Percentiles rank a stretch among this genome's conserved stretches.
phyloP scores from a whole-genome alignment of 2,113 vertebrate species.

The Calidris pygmaea region DNA sequence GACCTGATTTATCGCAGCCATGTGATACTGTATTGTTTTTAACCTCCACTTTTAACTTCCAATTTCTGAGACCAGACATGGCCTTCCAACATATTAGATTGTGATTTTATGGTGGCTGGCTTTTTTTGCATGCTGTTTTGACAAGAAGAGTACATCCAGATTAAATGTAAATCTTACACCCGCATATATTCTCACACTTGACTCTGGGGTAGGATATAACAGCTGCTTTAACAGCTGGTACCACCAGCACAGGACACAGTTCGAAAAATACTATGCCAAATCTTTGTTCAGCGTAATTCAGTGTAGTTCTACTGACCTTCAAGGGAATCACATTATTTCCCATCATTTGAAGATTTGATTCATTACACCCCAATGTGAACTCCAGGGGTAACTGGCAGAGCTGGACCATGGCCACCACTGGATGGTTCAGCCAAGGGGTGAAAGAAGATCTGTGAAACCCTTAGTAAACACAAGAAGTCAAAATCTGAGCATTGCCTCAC shows the following conservation, averaged over 20 bases:
- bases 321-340: background rate
- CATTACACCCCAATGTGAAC: background rate
- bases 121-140: background rate
- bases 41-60: background rate
- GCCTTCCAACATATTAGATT: background rate
- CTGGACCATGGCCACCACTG: rapidly evolving
- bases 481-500: background rate
- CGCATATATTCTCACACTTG: background rate
- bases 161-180: background rate
- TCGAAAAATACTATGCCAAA: background rate
- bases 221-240: background rate
- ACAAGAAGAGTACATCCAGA: background rate
- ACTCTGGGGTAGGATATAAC: background rate
- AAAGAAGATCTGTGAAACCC: background rate
- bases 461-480: background rate
- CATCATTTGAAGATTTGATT: background rate
- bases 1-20: background rate
- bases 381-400: background rate
- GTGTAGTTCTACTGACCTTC: background rate
- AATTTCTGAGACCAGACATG: background rate
- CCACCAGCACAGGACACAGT: background rate
- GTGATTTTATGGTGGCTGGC: background rate
- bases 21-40: no score
- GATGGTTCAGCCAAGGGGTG: background rate
- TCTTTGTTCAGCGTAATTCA: background rate